Conservation (phyloP, 2,797 vertebrate genomes). For the Rhinichthys osculus region DNA sequence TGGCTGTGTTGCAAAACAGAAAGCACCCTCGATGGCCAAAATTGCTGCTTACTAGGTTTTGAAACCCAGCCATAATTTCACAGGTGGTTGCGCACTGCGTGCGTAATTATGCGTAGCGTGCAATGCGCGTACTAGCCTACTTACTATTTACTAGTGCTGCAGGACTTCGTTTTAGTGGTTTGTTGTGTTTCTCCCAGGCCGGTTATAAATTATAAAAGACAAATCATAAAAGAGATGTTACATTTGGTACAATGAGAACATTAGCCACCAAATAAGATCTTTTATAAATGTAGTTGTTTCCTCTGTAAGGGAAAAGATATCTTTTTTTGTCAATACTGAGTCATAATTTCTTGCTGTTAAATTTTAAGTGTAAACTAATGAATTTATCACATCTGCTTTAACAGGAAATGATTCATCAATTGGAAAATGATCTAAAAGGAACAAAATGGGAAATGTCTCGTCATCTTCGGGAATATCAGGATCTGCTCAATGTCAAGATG, state of each 20-base stretch:
- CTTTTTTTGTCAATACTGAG: not conserved
- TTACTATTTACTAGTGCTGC: not conserved
- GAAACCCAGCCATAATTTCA: slow-evolving; percentile 1
- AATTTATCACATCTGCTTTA: not conserved
- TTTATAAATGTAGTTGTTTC: not conserved
- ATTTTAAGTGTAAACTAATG: not conserved
- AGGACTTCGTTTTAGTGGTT: not conserved
- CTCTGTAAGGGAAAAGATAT: not conserved
- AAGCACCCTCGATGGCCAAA: not conserved
- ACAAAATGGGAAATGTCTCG: slow-evolving; percentile 98
- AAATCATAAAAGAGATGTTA: not conserved
- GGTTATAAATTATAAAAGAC: not conserved
- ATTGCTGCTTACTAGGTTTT: not conserved
- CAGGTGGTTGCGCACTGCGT: slow-evolving; percentile 44
- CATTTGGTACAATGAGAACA: not conserved
- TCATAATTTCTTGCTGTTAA: not conserved
- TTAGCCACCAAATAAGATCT: not conserved
- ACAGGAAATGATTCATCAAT: slow-evolving; percentile 94
- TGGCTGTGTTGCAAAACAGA: not conserved
- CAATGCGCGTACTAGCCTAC: not conserved
- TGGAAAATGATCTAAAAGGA: slow-evolving; percentile 95
- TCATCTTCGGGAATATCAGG: slow-evolving; percentile 95
- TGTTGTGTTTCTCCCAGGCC: not conserved
- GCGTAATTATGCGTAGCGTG: slow-evolving; percentile 9
- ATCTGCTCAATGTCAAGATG: slow-evolving; percentile 99